Base-by-base conservation (phyloP, 1,140 invertebrate species). In the Sarcophaga bullata region DNA sequence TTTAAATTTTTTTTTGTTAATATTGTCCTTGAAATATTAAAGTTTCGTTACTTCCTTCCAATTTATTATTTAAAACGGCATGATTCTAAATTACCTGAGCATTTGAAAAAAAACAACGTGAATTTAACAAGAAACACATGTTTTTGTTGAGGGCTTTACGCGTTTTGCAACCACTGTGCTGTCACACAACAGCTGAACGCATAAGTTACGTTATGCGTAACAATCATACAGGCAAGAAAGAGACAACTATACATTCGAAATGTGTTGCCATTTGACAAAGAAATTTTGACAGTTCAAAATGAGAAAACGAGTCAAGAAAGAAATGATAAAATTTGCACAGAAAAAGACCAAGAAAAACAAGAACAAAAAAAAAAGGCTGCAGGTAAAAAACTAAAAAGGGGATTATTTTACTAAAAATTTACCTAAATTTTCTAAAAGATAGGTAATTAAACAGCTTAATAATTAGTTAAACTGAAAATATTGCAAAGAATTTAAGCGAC, bases 261-360 rank as follows among this genome's bases (percentile, higher is more conserved):
- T 25, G 25, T 37, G 25, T 37, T 37, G 25, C 25, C 25, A 37
- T 37, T 37, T 37, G 25, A 37, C 25, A 25, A 68, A 19, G 15
- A 68, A 25, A 0, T 19, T 68, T 68, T 68, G 62, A 68, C 62
- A 68, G 62, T 10, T 68, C 15, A 17, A 10, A 8, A 68, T 19
- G 19, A 68, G 17, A 7, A 68, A 68, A 58, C 13, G 62, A 68
- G 25, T 2, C 25, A 4, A 37, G 25, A 37, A 37, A 37, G 62
- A 68, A 68, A n/a, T 4, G 62, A 68, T 9, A 68, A 68, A 68
- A 68, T 68, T 68, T 68, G 62, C 62, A 68, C 17, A 58, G 54
- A 58, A 68, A 68, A 10, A 47, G 47, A 48, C 10, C 73, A 76
- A 76, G 19, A 50, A 76, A 13, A 76, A 76, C 73, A 50, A 76